Base-by-base conservation (phyloP, 2,888 invertebrate genomes). In the Clusia tigrina region DNA sequence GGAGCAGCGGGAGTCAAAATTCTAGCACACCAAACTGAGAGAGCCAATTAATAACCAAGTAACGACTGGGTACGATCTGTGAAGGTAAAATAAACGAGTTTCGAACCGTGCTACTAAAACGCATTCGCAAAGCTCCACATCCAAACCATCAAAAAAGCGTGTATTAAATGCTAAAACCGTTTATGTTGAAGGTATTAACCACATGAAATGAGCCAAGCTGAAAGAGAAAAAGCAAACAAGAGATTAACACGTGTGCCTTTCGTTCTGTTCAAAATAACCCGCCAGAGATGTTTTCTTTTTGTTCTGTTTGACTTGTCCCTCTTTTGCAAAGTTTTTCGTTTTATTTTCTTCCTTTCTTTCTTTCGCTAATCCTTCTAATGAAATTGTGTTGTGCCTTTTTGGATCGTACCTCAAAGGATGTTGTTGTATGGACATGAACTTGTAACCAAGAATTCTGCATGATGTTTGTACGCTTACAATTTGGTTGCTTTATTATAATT, bases 381-480 rank as follows among this genome's bases (percentile, higher is more conserved):
- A 48, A 22, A 18, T 5, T n/a, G 48, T 74, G 72, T 70, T 71
- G 72, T 76, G 76, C 79, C 81, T 79, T 82, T 82, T 79, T 82
- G 81, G 83, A 83, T 83, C 83, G 83, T 83, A 83, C 83, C 83
- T 82, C 72, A 81, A 79, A 78, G 75, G 76, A 76, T 70, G 69
- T 70, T n/a, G n/a, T n/a, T 64, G 52, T 9, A 32, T 32, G 32
- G 25, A 51, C 54, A 42, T 32, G n/a, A 37, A 25, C 51, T 54
- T 37, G 24, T 66, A 60, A 60, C 26, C 20, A 38, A 18, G 3
- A 12, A 9, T 58, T 48, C 46, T 58, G 55, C 56, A 54, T 58
- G 64, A 42, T n/a, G 53, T 51, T 52, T 32, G 18, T 46, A 53
- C 22, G 48, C 22, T 48, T 22, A 48, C 26, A 25, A 58, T 22